phyloP scores from a whole-genome alignment of 2,797 vertebrate genomes.

The Coilia nasus region DNA sequence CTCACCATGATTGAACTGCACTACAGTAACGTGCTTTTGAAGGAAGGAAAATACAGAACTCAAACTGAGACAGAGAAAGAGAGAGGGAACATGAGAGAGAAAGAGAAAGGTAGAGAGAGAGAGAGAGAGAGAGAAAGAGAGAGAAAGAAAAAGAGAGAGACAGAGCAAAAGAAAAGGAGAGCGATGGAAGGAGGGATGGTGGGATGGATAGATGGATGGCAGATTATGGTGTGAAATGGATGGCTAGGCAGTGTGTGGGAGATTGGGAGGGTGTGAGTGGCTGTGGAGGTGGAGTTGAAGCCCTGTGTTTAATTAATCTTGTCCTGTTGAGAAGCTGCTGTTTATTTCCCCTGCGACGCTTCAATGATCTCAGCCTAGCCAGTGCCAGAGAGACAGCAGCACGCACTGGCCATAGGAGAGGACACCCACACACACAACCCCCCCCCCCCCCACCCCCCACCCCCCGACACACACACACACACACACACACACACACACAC shows the following conservation, averaged over 20 bases:
- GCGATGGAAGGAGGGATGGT: too few species aligned
- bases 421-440: not conserved
- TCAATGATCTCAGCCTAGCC: slow-evolving; percentile 65
- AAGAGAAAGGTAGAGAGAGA: too few species aligned
- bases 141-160: too few species aligned
- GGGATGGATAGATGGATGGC: not conserved
- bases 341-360: slow-evolving; percentile 74
- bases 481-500: slow-evolving; percentile 22
- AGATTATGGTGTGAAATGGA: not conserved
- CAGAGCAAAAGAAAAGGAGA: too few species aligned
- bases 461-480: slow-evolving; percentile 9
- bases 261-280: not conserved
- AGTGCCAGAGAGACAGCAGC: slow-evolving; percentile 30
- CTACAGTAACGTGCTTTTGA: not conserved
- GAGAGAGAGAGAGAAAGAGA: too few species aligned
- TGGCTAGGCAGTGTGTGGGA: not conserved
- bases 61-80: not conserved
- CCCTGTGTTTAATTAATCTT: slow-evolving; percentile 73
- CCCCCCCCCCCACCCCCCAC: too few species aligned
- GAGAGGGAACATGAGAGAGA: too few species aligned
- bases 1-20: not conserved
- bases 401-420: not conserved
- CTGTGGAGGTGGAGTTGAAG: slow-evolving; percentile 58
- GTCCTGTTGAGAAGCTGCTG: slow-evolving; percentile 73
- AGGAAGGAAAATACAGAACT: not conserved